Conservation (phyloP, 2,888 invertebrate genomes). For the Chaetogeoica ovagalla region DNA sequence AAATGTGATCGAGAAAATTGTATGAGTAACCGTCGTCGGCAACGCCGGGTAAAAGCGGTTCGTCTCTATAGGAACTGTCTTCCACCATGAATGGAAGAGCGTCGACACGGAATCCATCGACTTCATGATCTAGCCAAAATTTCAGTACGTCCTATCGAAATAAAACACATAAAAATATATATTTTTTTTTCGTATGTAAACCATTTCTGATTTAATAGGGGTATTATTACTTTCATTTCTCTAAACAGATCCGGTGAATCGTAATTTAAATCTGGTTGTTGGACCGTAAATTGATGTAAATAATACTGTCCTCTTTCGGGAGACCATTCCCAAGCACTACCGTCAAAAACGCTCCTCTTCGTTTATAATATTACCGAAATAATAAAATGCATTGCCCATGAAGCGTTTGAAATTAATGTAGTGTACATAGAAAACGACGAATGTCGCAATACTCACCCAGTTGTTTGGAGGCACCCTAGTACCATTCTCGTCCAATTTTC, state of each 20-base stretch:
- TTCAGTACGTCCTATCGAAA: constrained; percentile 64
- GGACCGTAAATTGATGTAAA: constrained; percentile 68
- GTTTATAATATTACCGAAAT: too few relatives aligned
- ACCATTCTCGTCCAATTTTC: constrained; percentile 61
- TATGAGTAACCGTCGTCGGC: constrained; percentile 63
- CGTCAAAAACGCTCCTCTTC: constrained; percentile 62
- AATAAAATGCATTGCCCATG: too few relatives aligned
- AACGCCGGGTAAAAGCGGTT: constrained; percentile 59
- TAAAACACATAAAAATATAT: too few relatives aligned
- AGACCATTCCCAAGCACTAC: constrained; percentile 72
- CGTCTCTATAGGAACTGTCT: constrained; percentile 60
- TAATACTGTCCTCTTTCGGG: constrained; percentile 68
- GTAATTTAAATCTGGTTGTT: constrained; percentile 73
- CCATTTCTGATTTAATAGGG: background rate
- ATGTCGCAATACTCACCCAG: constrained; percentile 65
- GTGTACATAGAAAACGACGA: too few relatives aligned
- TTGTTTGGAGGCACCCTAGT: constrained; percentile 71
- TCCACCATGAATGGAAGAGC: constrained; percentile 58
- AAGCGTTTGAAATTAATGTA: too few relatives aligned
- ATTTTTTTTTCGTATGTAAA: too few relatives aligned
- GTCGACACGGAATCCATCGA: constrained; percentile 75
- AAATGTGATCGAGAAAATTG: constrained; percentile 66
- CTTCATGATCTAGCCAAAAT: constrained; percentile 76
- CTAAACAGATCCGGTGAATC: constrained; percentile 64
- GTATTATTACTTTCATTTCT: constrained; percentile 60